Base-by-base conservation (phyloP, 2,888 invertebrate species). In the Heliconius erato region DNA sequence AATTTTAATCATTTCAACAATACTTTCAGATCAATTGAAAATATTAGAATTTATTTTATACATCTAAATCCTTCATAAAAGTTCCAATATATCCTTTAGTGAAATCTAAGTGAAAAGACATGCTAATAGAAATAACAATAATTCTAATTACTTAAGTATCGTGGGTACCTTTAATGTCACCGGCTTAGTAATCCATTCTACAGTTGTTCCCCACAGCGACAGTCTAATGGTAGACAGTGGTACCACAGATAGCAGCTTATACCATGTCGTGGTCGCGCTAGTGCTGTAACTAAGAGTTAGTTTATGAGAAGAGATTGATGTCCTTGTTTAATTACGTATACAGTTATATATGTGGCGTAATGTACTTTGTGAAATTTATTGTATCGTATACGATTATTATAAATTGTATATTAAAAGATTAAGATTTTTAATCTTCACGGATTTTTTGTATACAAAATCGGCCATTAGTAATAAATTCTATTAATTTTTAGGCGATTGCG, bases 241-340 rank as follows among this genome's bases (percentile, higher is more conserved):
- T 54, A 32, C 74, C 74, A 32, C 74, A 74, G 28, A 74, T 74
- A 74, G 74, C 32, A 54, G 74, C 54, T 59, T 32, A 32, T 74
- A 59, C 74, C 35, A 14, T 59, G 32, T 74, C 23, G 74, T 35
- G 74, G 74, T 74, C 59, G 59, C 54, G 35, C 59, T 59, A 74
- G 14, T 74, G 54, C 23, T 59, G 59, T 35, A 35, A 35, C 74
- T 59, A 59, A 23, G 59, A 23, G 23, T 54, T 59, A 35, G 54
- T 74, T 32, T 74, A 59, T n/a, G 23, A 32, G n/a, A 59, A 74
- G 35, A 35, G 32, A 74, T 54, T 59, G 32, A 71, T 71, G 12
- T n/a, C n/a, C 35, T n/a, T 40, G 44, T 40, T 71, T 44, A 71
- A 40, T 71, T n/a, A 71, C 11, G 69, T 44, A 14, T n/a, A 14